Evolutionary conservation across 2,113 vertebrate genomes (phyloP).

Genomic region (Campylorhamphus procurvoides): DNA sequence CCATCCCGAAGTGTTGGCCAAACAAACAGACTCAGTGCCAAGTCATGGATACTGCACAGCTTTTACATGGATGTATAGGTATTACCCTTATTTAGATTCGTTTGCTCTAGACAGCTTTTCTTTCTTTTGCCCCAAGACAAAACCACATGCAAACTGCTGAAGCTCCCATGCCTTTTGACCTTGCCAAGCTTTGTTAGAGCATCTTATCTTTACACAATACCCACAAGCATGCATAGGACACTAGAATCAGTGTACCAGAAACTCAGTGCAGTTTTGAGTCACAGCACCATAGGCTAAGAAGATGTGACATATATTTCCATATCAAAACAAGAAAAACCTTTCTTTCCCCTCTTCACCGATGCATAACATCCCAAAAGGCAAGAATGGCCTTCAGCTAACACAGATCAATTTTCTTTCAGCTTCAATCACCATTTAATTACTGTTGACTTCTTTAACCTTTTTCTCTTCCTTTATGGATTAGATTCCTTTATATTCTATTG

Average conservation of each 20-base stretch:
- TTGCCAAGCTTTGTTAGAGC: slow-evolving; percentile 57
- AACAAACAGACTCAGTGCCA: background rate
- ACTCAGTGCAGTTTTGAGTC: slow-evolving; percentile 60
- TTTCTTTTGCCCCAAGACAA: slow-evolving; percentile 9
- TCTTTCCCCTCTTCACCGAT: slow-evolving; percentile 65
- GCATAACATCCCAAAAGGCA: slow-evolving; percentile 74
- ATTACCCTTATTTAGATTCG: background rate
- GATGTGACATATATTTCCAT: slow-evolving; percentile 73
- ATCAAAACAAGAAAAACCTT: slow-evolving; percentile 73
- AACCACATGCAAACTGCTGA: slow-evolving; percentile 17
- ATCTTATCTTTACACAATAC: slow-evolving; percentile 65
- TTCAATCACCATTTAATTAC: slow-evolving; percentile 78
- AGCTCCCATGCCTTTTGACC: slow-evolving; percentile 70
- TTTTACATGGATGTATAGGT: background rate
- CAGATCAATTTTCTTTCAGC: slow-evolving; percentile 74
- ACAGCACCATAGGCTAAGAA: slow-evolving; percentile 64
- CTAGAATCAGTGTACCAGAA: slow-evolving; percentile 56
- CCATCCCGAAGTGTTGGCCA: background rate
- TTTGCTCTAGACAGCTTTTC: slow-evolving; percentile 14
- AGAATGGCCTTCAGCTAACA: slow-evolving; percentile 75
- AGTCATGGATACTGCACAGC: background rate
- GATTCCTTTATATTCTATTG: slow-evolving; percentile 65
- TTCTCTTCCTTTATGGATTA: slow-evolving; percentile 73
- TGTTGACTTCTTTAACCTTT: slow-evolving; percentile 77
- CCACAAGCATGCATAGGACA: slow-evolving; percentile 46